phyloP scores from a whole-genome alignment of 2,113 vertebrate genomes.

The Mohoua ochrocephala region DNA sequence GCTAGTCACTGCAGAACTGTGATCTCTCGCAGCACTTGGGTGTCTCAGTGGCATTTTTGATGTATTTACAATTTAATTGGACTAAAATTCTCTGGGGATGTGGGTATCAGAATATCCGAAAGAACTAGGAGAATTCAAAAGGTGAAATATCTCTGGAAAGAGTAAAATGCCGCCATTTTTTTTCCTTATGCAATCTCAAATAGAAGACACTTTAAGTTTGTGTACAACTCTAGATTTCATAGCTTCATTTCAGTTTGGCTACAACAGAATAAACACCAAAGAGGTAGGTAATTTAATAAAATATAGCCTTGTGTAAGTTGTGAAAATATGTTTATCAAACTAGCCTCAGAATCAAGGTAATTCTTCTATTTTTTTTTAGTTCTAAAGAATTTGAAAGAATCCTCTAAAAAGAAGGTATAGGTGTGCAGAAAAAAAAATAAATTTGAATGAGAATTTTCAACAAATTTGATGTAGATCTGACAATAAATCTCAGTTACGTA shows the following conservation, averaged over 20 bases:
- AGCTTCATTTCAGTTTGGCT: background rate
- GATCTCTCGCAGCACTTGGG: background rate
- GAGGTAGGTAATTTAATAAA: background rate
- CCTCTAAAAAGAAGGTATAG: background rate
- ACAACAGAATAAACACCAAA: background rate
- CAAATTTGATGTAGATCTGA: background rate
- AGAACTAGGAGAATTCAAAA: background rate
- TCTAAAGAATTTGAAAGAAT: background rate
- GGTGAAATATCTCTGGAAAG: background rate
- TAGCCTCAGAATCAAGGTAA: background rate
- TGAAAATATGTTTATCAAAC: background rate
- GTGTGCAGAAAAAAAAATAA: background rate
- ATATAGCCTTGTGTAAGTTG: background rate
- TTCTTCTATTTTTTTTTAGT: background rate
- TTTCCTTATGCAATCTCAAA: background rate
- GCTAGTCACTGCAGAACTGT: background rate
- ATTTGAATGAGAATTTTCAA: background rate
- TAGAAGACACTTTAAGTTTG: background rate
- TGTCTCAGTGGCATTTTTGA: background rate
- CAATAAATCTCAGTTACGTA: background rate
- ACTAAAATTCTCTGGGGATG: background rate
- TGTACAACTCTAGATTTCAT: background rate
- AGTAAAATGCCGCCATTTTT: accelerated
- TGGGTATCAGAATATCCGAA: background rate
- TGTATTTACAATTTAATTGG: background rate